Percentiles rank a stretch among this genome's conserved stretches.
These are phyloP conservation scores for Petaurus breviceps DNA, from an alignment of 2,113 vertebrate species.

Conservation along the genomic window DNA sequence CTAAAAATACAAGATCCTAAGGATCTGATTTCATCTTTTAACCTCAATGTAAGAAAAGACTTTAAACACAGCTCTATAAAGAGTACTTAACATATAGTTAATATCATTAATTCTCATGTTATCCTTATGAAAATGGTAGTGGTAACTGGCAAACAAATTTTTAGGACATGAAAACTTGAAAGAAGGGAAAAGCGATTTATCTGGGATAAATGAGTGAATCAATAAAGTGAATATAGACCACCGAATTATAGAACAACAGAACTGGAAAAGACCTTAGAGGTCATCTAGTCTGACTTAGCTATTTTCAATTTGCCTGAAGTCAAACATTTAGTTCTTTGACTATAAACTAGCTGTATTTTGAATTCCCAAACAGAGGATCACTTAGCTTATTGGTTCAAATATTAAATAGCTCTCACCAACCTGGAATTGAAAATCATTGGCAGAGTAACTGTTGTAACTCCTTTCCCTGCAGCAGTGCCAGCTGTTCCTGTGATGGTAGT, in stretches of 20 bases:
- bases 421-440: slow-evolving; percentile 99
- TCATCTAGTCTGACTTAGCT: not conserved
- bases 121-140: not conserved
- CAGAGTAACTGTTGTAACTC: slow-evolving; percentile 97
- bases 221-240: not conserved
- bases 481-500: slow-evolving; percentile 94
- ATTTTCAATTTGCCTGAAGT: not conserved
- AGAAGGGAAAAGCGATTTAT: not conserved
- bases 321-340: not conserved
- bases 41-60: not conserved
- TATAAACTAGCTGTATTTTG: not conserved
- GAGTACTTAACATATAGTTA: not conserved
- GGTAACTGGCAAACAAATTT: not conserved
- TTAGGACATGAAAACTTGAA: not conserved
- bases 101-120: not conserved
- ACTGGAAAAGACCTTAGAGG: not conserved
- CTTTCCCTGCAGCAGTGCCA: slow-evolving; percentile 95
- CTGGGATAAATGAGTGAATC: not conserved
- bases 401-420: slow-evolving; percentile 77
- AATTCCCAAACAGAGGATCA: not conserved
- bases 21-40: not conserved
- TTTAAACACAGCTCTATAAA: not conserved
- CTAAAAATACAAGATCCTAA: not conserved
- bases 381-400: not conserved
- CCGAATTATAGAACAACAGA: not conserved